Evolutionary conservation across 1,140 invertebrate genomes (phyloP).

Genomic region (Maniola jurtina): DNA sequence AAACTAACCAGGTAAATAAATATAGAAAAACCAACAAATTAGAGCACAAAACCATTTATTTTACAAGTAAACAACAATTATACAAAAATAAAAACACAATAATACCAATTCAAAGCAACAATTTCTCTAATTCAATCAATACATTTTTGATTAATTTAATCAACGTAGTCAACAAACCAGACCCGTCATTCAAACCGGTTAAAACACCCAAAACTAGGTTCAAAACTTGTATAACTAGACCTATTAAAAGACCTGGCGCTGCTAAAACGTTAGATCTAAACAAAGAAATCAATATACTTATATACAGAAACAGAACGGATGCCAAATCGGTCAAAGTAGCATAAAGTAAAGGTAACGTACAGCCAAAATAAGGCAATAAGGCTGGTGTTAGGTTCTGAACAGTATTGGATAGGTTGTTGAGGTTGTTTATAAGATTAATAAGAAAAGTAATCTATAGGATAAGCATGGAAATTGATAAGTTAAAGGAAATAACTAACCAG

Average conservation of each 20-base stretch:
- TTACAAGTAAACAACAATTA: no score
- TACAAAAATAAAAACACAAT: background rate
- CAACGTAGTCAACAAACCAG: slow-evolving; percentile 52
- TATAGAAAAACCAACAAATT: no score
- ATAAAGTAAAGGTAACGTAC: slow-evolving; percentile 61
- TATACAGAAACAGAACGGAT: slow-evolving; percentile 64
- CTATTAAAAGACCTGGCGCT: slow-evolving; percentile 55
- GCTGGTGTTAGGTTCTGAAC: slow-evolving; percentile 57
- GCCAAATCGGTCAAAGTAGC: slow-evolving; percentile 65
- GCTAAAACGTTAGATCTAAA: slow-evolving; percentile 64
- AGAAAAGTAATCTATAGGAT: no score
- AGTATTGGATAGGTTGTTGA: no score
- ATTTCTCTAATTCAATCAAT: slow-evolving; percentile 60
- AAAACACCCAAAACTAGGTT: slow-evolving; percentile 58
- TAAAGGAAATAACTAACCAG: no score
- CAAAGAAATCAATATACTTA: slow-evolving; percentile 62
- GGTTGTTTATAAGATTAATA: no score
- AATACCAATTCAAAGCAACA: slow-evolving; percentile 46
- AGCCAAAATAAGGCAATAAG: slow-evolving; percentile 62
- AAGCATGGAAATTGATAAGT: no score
- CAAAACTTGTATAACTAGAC: slow-evolving; percentile 51
- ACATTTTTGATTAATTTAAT: slow-evolving; percentile 63
- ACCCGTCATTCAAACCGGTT: slow-evolving; percentile 55
- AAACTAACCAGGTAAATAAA: no score
- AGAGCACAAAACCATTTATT: no score